Conservation (phyloP, 2,888 invertebrate species). For the Caenorhabditis sp. region DNA sequence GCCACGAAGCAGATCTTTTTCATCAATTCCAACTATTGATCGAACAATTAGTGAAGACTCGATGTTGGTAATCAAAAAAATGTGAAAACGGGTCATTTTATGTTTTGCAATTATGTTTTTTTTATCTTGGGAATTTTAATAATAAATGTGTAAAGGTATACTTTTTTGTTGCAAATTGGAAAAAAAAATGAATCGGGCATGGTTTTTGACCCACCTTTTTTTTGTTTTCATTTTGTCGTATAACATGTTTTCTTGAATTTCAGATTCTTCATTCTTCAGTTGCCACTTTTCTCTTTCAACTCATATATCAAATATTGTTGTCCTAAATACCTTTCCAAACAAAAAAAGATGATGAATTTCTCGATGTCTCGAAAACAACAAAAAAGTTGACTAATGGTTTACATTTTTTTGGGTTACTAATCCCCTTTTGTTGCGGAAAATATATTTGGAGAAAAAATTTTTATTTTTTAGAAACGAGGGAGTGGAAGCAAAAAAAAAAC, state of each 20-base stretch:
- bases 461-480: no score
- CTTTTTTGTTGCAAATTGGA: no score
- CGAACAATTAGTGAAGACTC: constrained; percentile 55
- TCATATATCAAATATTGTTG: not conserved
- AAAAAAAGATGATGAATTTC: not conserved
- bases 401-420: not conserved
- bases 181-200: no score
- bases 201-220: no score
- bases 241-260: no score
- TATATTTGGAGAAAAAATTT: no score
- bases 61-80: constrained; percentile 35
- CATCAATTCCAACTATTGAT: constrained; percentile 52
- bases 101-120: not conserved
- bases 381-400: not conserved
- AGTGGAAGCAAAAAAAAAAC: no score
- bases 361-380: not conserved
- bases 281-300: not conserved
- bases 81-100: constrained; percentile 1
- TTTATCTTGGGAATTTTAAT: not conserved
- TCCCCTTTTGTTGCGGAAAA: not conserved
- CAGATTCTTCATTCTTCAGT: no score
- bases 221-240: no score
- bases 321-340: not conserved
- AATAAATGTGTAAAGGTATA: no score
- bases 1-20: constrained; percentile 29